These are phyloP conservation scores for Eubasilissa regina DNA, from an alignment of 1,140 invertebrate genomes.

Conservation along the genomic window DNA sequence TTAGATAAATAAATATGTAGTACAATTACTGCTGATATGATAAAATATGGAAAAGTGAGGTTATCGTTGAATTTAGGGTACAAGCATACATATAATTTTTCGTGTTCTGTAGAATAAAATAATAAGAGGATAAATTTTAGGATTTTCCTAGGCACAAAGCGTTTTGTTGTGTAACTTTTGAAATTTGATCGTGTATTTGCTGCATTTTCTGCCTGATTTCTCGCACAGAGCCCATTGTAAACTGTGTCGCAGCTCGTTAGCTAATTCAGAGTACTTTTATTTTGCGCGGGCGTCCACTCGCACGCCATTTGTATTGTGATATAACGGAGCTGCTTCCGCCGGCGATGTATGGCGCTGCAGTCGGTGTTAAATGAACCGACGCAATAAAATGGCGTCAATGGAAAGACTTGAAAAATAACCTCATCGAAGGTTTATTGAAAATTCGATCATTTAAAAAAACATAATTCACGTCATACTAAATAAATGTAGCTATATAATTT, in stretches of 20 bases:
- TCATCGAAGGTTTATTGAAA: too few species aligned
- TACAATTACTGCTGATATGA: too few species aligned
- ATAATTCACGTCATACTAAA: too few species aligned
- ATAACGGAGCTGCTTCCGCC: slow-evolving; percentile 16
- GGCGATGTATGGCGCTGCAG: slow-evolving; percentile 30
- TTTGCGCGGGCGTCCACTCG: slow-evolving; percentile 20
- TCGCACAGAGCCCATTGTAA: slow-evolving; percentile 7
- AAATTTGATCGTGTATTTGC: slow-evolving; percentile 7
- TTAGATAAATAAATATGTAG: too few species aligned
- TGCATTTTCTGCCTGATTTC: slow-evolving; percentile 15
- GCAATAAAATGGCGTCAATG: slow-evolving; percentile 18
- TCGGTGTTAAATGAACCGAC: slow-evolving; percentile 30
- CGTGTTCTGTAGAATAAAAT: too few species aligned
- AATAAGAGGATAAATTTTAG: too few species aligned
- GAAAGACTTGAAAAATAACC: neutral
- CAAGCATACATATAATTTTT: too few species aligned
- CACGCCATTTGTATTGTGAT: slow-evolving; percentile 46
- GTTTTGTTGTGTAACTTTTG: neutral
- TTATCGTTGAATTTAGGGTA: too few species aligned
- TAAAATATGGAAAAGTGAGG: too few species aligned
- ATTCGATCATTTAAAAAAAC: too few species aligned
- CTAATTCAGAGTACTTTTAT: slow-evolving; percentile 36
- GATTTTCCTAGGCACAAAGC: neutral
- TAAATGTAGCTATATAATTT: too few species aligned
- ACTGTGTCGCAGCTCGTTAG: slow-evolving; percentile 34